Evolutionary conservation across 2,113 vertebrate genomes (phyloP).

Genomic region (Microcebus tavaratra): DNA sequence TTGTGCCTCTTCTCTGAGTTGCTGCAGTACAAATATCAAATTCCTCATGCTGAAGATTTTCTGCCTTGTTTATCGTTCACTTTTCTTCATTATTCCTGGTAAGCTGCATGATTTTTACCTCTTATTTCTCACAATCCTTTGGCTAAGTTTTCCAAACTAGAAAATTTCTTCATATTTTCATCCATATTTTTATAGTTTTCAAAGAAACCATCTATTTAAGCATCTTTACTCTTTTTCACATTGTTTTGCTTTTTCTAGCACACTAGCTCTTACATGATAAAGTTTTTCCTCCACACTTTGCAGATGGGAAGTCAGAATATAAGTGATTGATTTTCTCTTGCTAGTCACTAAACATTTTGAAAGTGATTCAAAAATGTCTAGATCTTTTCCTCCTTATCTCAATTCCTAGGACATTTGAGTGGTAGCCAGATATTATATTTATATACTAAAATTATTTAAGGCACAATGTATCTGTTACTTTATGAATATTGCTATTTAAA

Average conservation of each 20-base stretch:
- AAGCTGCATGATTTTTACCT: neutral
- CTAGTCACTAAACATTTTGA: constrained; percentile 20
- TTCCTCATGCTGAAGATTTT: neutral
- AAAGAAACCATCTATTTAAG: neutral
- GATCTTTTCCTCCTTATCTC: neutral
- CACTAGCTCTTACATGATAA: neutral
- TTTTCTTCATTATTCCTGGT: neutral
- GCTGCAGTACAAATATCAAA: neutral
- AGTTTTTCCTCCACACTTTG: neutral
- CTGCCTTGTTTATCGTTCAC: neutral
- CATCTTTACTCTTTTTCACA: neutral
- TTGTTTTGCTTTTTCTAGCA: neutral
- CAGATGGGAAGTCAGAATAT: neutral
- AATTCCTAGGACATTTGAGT: neutral
- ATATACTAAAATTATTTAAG: neutral
- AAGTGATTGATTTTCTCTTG: constrained; percentile 1
- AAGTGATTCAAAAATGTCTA: neutral
- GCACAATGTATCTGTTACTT: neutral
- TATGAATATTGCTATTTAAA: neutral
- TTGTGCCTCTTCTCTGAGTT: neutral
- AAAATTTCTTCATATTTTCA: neutral
- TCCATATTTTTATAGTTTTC: neutral
- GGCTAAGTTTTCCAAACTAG: neutral
- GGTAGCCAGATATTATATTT: neutral
- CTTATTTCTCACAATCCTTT: neutral